A percentile compares a stretch with the other conserved stretches of the same genome.
These are phyloP conservation scores for Geophilus truncorum DNA, from an alignment of 2,888 invertebrate species.

Conservation along the genomic window DNA sequence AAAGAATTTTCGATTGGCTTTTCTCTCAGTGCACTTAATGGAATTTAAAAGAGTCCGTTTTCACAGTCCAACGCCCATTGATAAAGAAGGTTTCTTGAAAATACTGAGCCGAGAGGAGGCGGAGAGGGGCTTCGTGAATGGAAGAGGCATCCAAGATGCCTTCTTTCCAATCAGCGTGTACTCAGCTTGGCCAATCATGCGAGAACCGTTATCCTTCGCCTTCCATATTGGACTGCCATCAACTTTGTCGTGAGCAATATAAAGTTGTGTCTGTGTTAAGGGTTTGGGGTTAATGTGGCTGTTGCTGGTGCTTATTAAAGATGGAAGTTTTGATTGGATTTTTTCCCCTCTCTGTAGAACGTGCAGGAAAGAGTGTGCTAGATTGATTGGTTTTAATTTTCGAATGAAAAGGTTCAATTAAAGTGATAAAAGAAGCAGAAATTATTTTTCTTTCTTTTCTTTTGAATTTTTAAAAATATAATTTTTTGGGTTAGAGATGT, in stretches of 20 bases:
- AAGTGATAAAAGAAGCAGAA: neutral
- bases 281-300: constrained; percentile 21
- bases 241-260: constrained; percentile 25
- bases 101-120: neutral
- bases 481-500: too few species aligned
- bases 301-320: constrained; percentile 23
- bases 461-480: too few species aligned
- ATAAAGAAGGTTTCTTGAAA: constrained; percentile 21
- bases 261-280: constrained; percentile 27
- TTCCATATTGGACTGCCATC: constrained; percentile 27
- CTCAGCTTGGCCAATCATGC: constrained; percentile 27
- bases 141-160: constrained; percentile 27
- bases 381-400: neutral
- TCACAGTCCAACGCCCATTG: constrained; percentile 27
- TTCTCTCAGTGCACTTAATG: constrained; percentile 24
- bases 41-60: constrained; percentile 24
- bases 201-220: constrained; percentile 21
- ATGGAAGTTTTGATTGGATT: neutral
- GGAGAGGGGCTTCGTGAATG: neutral
- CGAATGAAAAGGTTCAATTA: neutral
- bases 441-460: too few species aligned
- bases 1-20: constrained; percentile 27
- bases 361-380: neutral
- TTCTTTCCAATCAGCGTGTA: constrained; percentile 25
- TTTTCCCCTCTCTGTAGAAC: neutral